These are phyloP conservation scores for Brachypteracias leptosomus DNA, from an alignment of 2,113 vertebrate genomes.

Conservation along the genomic window DNA sequence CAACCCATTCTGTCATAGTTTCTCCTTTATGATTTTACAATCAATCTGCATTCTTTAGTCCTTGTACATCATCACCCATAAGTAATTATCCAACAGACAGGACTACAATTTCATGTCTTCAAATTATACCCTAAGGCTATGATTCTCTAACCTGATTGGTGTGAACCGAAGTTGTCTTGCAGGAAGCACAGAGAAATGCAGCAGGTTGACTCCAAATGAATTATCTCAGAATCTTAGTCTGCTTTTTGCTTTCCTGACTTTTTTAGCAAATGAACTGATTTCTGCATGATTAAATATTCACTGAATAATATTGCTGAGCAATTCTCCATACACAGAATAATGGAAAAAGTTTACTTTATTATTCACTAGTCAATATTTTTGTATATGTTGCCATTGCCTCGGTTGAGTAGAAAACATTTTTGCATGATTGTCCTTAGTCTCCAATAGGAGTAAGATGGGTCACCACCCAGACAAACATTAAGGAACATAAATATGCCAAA, in stretches of 20 bases:
- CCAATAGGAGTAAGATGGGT: not conserved
- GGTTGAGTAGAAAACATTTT: not conserved
- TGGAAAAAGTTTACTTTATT: not conserved
- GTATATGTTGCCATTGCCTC: not conserved
- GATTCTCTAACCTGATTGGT: not conserved
- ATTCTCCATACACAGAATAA: not conserved
- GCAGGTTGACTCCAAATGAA: not conserved
- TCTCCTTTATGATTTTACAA: not conserved
- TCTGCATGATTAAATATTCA: not conserved
- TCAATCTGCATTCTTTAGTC: not conserved
- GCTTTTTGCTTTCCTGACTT: not conserved
- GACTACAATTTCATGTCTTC: not conserved
- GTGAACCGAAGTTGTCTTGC: not conserved
- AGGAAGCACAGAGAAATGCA: not conserved
- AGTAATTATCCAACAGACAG: not conserved
- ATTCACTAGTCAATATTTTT: not conserved
- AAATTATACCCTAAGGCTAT: not conserved
- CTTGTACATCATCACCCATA: not conserved
- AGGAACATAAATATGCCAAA: not conserved
- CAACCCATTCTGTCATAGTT: not conserved
- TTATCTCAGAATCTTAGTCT: not conserved
- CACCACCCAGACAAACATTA: not conserved
- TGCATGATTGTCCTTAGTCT: not conserved
- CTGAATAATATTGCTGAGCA: not conserved
- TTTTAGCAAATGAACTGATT: not conserved